A percentile compares a stretch with the other conserved stretches of the same genome.
Evolutionary conservation across 1,140 invertebrate species (phyloP).

Genomic region (Zaprionus capensis): DNA sequence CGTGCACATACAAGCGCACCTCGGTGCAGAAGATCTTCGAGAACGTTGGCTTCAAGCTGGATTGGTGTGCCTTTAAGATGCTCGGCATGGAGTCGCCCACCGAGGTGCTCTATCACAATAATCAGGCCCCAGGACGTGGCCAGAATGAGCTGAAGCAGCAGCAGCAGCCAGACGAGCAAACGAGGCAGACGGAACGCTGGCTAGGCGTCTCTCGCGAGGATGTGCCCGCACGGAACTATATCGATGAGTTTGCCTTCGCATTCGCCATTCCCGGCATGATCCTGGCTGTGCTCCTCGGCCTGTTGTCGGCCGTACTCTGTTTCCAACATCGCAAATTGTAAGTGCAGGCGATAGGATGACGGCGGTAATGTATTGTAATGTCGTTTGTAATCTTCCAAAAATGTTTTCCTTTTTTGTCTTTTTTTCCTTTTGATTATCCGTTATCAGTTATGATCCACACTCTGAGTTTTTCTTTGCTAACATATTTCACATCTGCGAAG

Average conservation of each 20-base stretch:
- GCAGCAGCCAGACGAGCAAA: conserved; percentile 36
- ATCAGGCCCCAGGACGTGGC: conserved; percentile 47
- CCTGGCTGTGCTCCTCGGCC: conserved; percentile 87
- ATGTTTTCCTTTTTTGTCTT: conserved; percentile 12
- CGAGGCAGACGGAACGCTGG: conserved; percentile 61
- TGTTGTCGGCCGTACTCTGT: conserved; percentile 90
- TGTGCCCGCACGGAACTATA: conserved; percentile 89
- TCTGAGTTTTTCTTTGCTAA: conserved; percentile 83
- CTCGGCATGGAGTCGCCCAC: conserved; percentile 85
- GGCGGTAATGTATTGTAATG: neutral
- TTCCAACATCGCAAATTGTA: conserved; percentile 91
- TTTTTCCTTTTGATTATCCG: conserved; percentile 35
- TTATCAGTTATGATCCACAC: conserved; percentile 74
- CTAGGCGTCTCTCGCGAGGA: conserved; percentile 85
- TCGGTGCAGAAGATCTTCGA: conserved; percentile 93
- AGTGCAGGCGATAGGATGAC: conserved; percentile 84
- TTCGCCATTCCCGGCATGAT: conserved; percentile 89
- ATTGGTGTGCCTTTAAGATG: conserved; percentile 95
- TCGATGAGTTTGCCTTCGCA: conserved; percentile 89
- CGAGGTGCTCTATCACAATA: conserved; percentile 77
- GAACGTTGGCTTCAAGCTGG: conserved; percentile 90
- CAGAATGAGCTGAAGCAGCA: conserved; percentile 47
- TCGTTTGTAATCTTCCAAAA: conserved; percentile 16
- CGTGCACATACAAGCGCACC: conserved; percentile 94
- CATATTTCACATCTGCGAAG: conserved; percentile 83